These are phyloP conservation scores for Pluvialis apricaria DNA, from an alignment of 2,113 vertebrate species.

Conservation along the genomic window DNA sequence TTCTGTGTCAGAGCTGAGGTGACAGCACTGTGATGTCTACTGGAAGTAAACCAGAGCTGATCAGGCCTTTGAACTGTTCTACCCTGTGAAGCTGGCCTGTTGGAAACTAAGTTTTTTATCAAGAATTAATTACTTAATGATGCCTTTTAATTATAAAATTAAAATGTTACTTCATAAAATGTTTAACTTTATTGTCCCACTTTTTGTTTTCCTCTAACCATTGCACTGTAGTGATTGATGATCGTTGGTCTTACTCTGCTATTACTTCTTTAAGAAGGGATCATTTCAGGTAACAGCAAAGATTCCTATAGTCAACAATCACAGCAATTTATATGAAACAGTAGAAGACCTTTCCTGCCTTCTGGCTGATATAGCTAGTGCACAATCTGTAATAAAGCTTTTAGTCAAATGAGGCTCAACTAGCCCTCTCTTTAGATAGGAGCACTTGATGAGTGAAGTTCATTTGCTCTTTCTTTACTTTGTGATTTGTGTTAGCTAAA, in stretches of 20 bases:
- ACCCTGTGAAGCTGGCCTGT: background rate
- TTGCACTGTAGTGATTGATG: background rate
- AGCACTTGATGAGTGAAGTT: background rate
- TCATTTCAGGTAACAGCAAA: background rate
- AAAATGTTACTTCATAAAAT: background rate
- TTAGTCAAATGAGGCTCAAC: conserved; percentile 6
- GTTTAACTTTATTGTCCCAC: background rate
- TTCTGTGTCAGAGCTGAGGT: background rate
- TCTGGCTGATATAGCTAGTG: background rate
- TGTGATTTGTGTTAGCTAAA: background rate
- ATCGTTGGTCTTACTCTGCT: background rate
- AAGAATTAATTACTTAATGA: background rate
- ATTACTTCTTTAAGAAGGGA: background rate
- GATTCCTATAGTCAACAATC: background rate
- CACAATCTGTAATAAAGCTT: conserved; percentile 26
- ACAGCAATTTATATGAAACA: background rate
- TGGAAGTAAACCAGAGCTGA: background rate
- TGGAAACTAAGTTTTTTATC: background rate
- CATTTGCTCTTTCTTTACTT: background rate
- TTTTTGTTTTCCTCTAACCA: background rate
- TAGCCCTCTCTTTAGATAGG: conserved; percentile 5
- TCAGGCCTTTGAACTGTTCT: background rate
- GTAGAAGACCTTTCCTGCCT: background rate
- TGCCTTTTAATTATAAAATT: background rate
- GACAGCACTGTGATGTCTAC: background rate